These are phyloP conservation scores for Micrasema longulum DNA, from an alignment of 1,140 invertebrate genomes.

Conservation along the genomic window DNA sequence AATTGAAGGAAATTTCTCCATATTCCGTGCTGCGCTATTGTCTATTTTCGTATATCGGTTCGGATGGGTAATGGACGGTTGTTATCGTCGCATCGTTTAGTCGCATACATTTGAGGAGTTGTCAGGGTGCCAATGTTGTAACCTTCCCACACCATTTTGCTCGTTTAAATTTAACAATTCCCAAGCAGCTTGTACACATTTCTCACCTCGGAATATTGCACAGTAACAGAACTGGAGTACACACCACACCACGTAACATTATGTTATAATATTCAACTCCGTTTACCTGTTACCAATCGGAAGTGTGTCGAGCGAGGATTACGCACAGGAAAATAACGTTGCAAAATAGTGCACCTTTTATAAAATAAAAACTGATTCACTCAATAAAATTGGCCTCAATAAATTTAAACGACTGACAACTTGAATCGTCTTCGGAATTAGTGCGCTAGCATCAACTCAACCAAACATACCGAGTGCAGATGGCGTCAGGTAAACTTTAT, in stretches of 20 bases:
- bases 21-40: neutral
- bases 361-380: no score
- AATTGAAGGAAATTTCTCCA: neutral
- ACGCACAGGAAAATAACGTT: no score
- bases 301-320: neutral
- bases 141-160: slow-evolving; percentile 46
- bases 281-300: no score
- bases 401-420: no score
- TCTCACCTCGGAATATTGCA: neutral
- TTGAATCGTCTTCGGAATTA: no score
- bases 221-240: neutral
- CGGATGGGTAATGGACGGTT: neutral
- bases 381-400: no score
- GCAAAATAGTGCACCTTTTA: no score
- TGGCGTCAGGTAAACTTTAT: no score
- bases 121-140: slow-evolving; percentile 44
- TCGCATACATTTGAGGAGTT: slow-evolving; percentile 25
- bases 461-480: no score
- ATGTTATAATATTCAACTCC: no score
- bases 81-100: neutral
- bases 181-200: slow-evolving; percentile 17
- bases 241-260: no score
- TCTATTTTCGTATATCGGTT: slow-evolving; percentile 9
- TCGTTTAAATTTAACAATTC: slow-evolving; percentile 40
- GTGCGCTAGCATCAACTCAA: no score